phyloP scores from a whole-genome alignment of 1,140 invertebrate genomes.

The Hirudo medicinalis region DNA sequence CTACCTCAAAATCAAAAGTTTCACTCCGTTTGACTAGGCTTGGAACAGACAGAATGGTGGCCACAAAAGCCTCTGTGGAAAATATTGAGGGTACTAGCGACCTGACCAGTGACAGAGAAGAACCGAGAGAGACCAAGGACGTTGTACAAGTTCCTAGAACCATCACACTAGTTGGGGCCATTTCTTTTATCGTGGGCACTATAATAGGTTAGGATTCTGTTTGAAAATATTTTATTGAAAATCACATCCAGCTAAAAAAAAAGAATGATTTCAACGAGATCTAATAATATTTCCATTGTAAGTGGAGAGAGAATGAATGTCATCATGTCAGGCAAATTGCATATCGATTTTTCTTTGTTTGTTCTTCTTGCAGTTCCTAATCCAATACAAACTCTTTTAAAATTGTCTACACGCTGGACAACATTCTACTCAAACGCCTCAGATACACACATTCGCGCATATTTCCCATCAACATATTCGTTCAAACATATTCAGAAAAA shows the following conservation, averaged over 20 bases:
- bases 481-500: no score
- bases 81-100: neutral
- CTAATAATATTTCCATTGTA: neutral
- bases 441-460: no score
- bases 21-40: neutral
- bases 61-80: neutral
- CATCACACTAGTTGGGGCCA: slow-evolving; percentile 29
- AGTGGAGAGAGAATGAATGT: neutral
- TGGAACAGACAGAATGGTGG: neutral
- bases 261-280: neutral
- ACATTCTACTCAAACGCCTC: no score
- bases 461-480: no score
- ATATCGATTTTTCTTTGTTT: no score
- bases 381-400: no score
- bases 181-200: slow-evolving; percentile 34
- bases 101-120: neutral
- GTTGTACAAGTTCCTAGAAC: slow-evolving; percentile 18
- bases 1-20: neutral
- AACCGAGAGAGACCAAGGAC: neutral
- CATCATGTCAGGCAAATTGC: neutral
- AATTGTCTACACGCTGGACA: no score
- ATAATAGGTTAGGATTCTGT: slow-evolving; percentile 32
- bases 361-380: no score
- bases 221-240: neutral
- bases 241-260: neutral